Conservation (phyloP, 35 echinoderm and acorn worm species). For the Eucidaris tribuloides region DNA sequence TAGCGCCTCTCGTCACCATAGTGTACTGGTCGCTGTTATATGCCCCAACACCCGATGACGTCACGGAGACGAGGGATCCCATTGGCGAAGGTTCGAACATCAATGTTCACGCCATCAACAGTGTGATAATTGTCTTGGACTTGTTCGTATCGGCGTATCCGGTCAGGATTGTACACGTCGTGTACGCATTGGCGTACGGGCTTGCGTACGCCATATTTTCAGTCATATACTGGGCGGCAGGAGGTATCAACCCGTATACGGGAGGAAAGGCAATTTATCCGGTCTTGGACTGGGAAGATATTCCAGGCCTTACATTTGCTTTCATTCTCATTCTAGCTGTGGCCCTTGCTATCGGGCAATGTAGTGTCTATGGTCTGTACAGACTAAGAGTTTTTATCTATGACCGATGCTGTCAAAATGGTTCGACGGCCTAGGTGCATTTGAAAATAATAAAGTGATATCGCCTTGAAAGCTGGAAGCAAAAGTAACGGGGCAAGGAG, state of each 20-base stretch:
- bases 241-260: background rate
- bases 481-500: no score
- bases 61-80: background rate
- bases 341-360: background rate
- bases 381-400: background rate
- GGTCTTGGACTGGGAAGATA: conserved; percentile 15
- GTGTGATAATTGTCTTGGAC: conserved; percentile 9
- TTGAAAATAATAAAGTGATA: no score
- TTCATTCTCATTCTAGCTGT: background rate
- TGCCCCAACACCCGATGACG: background rate
- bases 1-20: conserved; percentile 6
- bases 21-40: conserved; percentile 27
- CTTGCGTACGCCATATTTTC: conserved; percentile 24
- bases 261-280: conserved; percentile 37
- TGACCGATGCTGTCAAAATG: no score
- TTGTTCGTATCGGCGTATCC: conserved; percentile 27
- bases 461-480: no score
- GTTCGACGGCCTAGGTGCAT: no score
- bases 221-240: conserved; percentile 29
- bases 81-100: background rate
- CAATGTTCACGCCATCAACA: conserved; percentile 38
- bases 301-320: background rate
- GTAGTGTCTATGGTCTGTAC: background rate
- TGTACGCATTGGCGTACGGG: conserved; percentile 16
- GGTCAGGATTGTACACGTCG: conserved; percentile 5